A percentile compares a stretch with the other conserved stretches of the same genome.
Conservation (phyloP, 2,888 invertebrate species). For the Ichneumoninae sp. region DNA sequence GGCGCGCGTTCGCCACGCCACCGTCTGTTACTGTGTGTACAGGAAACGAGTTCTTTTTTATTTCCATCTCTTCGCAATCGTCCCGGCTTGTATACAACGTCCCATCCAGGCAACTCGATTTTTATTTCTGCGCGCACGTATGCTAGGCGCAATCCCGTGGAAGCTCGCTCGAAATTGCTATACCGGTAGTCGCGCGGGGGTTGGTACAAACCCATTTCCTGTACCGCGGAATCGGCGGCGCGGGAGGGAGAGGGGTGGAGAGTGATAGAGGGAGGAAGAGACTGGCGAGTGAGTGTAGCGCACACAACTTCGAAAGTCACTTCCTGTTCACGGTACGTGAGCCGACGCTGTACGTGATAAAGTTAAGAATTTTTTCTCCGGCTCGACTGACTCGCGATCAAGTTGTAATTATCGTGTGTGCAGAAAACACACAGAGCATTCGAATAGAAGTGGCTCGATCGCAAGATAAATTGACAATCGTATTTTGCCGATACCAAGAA, state of each 20-base stretch:
- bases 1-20: neutral
- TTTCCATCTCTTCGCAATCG: constrained; percentile 20
- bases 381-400: constrained; percentile 43
- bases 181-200: constrained; percentile 1
- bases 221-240: constrained; percentile 47
- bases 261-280: neutral
- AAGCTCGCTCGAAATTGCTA: constrained; percentile 40
- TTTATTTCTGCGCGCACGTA: constrained; percentile 45
- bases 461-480: neutral
- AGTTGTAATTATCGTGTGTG: constrained; percentile 23
- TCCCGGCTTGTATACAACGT: constrained; percentile 3
- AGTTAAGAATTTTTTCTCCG: constrained; percentile 61
- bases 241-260: constrained; percentile 5
- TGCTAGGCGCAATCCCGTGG: constrained; percentile 38
- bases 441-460: constrained; percentile 13
- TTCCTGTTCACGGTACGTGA: constrained; percentile 57
- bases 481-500: neutral
- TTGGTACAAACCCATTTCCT: constrained; percentile 60
- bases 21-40: neutral
- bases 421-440: neutral
- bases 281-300: neutral
- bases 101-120: constrained; percentile 45
- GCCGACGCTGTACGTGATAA: constrained; percentile 65
- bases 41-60: constrained; percentile 47
- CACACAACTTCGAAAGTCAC: constrained; percentile 49